phyloP scores from a whole-genome alignment of 2,888 invertebrate genomes.

The Heliconius sara region DNA sequence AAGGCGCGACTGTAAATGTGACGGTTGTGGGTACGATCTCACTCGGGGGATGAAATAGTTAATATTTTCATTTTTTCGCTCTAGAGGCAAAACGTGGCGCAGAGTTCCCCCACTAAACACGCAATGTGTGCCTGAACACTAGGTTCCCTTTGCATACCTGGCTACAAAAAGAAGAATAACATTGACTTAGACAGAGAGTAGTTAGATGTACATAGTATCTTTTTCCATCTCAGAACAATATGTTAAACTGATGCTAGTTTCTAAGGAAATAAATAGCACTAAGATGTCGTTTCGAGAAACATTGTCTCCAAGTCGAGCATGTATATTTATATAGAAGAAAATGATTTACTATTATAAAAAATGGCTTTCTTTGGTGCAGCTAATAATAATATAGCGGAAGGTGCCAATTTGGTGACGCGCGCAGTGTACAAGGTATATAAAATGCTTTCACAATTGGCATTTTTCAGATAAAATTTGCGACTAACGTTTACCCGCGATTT shows the following conservation, averaged over 20 bases:
- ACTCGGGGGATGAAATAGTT: too few species aligned
- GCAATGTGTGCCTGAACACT: not conserved
- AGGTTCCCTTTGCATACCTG: not conserved
- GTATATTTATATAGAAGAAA: not conserved
- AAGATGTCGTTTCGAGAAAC: not conserved
- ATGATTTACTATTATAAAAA: not conserved
- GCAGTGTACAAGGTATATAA: not conserved
- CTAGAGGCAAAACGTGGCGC: too few species aligned
- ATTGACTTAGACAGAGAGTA: too few species aligned
- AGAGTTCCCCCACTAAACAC: not conserved
- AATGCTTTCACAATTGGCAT: not conserved
- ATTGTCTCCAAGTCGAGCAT: not conserved
- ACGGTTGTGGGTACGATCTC: too few species aligned
- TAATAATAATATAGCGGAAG: constrained; percentile 10
- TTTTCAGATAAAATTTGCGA: not conserved
- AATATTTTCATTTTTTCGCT: too few species aligned
- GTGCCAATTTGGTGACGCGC: constrained; percentile 19
- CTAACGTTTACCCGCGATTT: too few species aligned
- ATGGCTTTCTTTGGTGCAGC: not conserved
- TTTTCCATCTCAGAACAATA: too few species aligned
- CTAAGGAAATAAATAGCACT: not conserved
- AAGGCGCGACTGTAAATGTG: too few species aligned
- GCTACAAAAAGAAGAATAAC: too few species aligned
- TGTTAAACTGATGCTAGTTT: too few species aligned
- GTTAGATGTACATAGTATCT: too few species aligned